phyloP scores from a whole-genome alignment of 1,140 invertebrate species.

The Zaprionus taronus region DNA sequence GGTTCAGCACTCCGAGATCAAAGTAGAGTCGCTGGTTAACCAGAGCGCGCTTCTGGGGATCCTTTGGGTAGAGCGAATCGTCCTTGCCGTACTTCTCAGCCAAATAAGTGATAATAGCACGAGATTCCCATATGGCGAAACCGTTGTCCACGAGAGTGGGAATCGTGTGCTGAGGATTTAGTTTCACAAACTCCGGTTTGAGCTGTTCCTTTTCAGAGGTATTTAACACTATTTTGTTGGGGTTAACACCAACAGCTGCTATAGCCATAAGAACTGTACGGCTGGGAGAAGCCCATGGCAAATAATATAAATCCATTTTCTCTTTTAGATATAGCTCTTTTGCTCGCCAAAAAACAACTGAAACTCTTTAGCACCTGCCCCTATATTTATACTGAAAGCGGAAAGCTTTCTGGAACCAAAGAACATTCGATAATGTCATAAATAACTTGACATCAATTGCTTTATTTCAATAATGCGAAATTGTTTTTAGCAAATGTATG shows the following conservation, averaged over 20 bases:
- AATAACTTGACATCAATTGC: not conserved
- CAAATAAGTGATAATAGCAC: constrained; percentile 89
- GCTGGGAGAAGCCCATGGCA: constrained; percentile 88
- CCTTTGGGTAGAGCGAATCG: constrained; percentile 88
- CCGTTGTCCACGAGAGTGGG: constrained; percentile 89
- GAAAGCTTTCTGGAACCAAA: not conserved
- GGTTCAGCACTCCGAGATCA: constrained; percentile 88
- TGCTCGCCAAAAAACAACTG: not conserved
- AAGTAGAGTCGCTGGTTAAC: constrained; percentile 91
- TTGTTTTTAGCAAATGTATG: not conserved
- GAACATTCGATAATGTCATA: constrained; percentile 2
- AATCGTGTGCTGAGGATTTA: constrained; percentile 86
- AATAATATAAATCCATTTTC: constrained; percentile 87
- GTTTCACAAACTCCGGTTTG: constrained; percentile 89
- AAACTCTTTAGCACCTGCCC: not conserved
- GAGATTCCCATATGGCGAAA: constrained; percentile 88
- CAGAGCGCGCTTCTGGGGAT: constrained; percentile 87
- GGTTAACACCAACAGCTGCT: constrained; percentile 88
- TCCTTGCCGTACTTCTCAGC: constrained; percentile 72
- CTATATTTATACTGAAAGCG: constrained; percentile 4
- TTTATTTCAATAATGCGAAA: constrained; percentile 4
- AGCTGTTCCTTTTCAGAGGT: constrained; percentile 87
- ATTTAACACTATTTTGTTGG: constrained; percentile 88
- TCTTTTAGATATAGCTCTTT: not conserved
- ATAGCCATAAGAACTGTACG: constrained; percentile 88